Evolutionary conservation across 2,797 vertebrate species (phyloP), one percentile per base, ranked within the genome.

Genomic region (Notoglanidium macrostoma): DNA sequence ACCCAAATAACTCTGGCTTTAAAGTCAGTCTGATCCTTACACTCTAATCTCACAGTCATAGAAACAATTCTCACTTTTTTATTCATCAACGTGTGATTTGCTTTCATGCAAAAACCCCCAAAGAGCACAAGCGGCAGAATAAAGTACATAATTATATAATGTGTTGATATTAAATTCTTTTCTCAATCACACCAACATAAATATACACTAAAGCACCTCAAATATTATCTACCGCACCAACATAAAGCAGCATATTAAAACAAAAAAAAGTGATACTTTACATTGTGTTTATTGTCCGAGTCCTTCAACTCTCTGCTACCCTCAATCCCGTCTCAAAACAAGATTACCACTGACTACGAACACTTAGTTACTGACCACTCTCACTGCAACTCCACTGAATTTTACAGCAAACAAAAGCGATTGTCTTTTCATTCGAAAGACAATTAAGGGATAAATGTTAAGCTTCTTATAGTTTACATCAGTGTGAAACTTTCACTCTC

Each of bases 381-480:
- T 49, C 23, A 17, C 26, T 51, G 46, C 26, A 15, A n/a, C 44
- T 51, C 73, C 73, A 76, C 12, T 51, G 46, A 76, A 15, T 26
- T 46, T 44, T 26, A 73, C 70, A 46, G 32, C 35, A 10, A 72
- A 35, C 29, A 68, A 68, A 32, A 15, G 40, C 70, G 46, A 73
- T 6, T 10, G 68, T 26, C 32, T 46, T 46, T 76, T 76, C 46
- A 26, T 51, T 29, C 73, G 5, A 51, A 51, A 51, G 73, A 76
- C 73, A 76, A 76, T 51, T 76, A 51, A n/a, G 46, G 46, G 73
- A 76, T 76, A 76, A 76, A 76, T n/a, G 73, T 49, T 76, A 76
- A 76, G 46, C 46, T 26, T 15, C 12, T 76, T 76, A 8, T 8
- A 76, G 23, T n/a, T 29, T 76, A 51, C n/a, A 51, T 76, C 73